Percentiles rank a stretch among this genome's conserved stretches.
These are phyloP conservation scores for Nomada flava DNA, from an alignment of 2,888 invertebrate genomes.

Conservation along the genomic window DNA sequence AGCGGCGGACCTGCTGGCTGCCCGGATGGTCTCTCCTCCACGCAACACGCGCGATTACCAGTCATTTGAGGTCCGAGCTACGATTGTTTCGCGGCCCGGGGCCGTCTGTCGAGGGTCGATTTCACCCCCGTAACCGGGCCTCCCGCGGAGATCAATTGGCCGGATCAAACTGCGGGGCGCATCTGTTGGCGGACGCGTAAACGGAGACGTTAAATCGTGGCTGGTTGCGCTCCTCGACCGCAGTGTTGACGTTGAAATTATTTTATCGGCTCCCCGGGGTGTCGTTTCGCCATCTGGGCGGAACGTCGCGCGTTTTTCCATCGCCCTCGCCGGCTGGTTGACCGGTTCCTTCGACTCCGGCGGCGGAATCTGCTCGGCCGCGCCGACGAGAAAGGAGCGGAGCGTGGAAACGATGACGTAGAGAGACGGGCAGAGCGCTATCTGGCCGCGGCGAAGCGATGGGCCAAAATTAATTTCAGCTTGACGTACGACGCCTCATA, in stretches of 20 bases:
- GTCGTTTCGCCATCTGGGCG: slow-evolving; percentile 39
- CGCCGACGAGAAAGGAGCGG: slow-evolving; percentile 44
- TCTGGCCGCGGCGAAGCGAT: slow-evolving; percentile 61
- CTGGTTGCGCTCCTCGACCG: slow-evolving; percentile 52
- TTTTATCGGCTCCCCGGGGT: slow-evolving; percentile 65
- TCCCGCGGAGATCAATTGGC: slow-evolving; percentile 72
- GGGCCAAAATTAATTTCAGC: slow-evolving; percentile 81
- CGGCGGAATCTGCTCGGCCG: too few relatives aligned
- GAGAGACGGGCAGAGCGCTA: slow-evolving; percentile 53
- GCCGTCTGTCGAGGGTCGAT: slow-evolving; percentile 36
- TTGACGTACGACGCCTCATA: slow-evolving; percentile 81
- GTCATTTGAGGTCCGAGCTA: slow-evolving; percentile 1
- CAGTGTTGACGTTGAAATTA: slow-evolving; percentile 67
- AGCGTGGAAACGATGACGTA: slow-evolving; percentile 58
- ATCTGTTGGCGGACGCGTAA: slow-evolving; percentile 29
- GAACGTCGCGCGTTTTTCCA: not conserved
- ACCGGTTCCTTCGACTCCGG: not conserved
- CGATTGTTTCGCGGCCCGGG: slow-evolving; percentile 15
- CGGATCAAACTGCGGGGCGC: slow-evolving; percentile 27
- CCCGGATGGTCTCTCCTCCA: too few relatives aligned
- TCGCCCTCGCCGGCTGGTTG: not conserved
- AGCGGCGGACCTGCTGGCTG: too few relatives aligned
- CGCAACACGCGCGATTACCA: slow-evolving; percentile 22
- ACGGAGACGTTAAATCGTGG: slow-evolving; percentile 29
- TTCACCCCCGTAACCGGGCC: slow-evolving; percentile 51